Percentiles rank a stretch among this genome's conserved stretches.
Conservation (phyloP, 2,113 vertebrate genomes). For the Pituophis catenifer region DNA sequence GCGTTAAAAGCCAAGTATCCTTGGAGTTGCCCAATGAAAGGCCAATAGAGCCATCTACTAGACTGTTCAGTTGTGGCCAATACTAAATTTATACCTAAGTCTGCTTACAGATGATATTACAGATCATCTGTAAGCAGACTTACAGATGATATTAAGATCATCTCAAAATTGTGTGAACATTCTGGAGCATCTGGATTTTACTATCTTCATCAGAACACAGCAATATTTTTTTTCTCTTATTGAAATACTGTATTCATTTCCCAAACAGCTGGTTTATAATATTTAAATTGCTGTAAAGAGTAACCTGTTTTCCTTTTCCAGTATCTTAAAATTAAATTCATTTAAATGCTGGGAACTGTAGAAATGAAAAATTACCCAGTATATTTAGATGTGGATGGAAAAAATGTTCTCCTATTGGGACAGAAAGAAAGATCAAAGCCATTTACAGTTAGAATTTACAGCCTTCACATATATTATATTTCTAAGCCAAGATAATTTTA, state of each 20-base stretch:
- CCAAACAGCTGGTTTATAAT: background rate
- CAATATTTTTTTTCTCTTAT: background rate
- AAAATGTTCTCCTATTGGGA: background rate
- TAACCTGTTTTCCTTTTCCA: background rate
- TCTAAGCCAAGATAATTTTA: background rate
- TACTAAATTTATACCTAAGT: background rate
- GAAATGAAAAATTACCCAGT: slow-evolving; percentile 4
- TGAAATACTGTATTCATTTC: background rate
- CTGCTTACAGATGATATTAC: background rate
- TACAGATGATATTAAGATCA: background rate
- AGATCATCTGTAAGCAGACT: background rate
- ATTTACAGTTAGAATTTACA: background rate
- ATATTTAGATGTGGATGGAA: background rate
- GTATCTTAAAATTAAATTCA: background rate
- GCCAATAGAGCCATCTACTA: background rate
- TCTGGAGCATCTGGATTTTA: background rate
- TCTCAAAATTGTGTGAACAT: background rate
- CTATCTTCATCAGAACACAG: background rate
- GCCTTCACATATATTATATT: background rate
- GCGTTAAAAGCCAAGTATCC: background rate
- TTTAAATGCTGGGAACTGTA: background rate
- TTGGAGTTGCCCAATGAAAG: background rate
- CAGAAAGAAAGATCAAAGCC: background rate
- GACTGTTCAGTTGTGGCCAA: background rate
- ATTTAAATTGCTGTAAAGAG: background rate